Base-by-base conservation (phyloP, 2,797 vertebrate genomes). In the Bovichtus diacanthus region DNA sequence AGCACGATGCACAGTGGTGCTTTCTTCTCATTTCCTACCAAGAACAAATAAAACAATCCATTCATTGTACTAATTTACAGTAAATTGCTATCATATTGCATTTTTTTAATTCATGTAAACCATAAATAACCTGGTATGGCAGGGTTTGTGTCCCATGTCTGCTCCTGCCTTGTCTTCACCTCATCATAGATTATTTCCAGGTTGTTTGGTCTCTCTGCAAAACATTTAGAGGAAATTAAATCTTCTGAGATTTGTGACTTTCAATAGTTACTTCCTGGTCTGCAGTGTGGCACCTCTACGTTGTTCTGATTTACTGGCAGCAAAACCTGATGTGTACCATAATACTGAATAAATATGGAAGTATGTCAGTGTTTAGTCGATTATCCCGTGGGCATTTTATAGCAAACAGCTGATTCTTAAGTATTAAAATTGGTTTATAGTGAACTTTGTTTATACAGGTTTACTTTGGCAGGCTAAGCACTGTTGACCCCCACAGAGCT, bases 111-210 rank as follows among this genome's bases (percentile, higher is more conserved):
- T 1, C 0, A 27, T 6, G 12, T 21, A 11, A 58, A 59, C 1
- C 5, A 19, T 11, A 50, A 27, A 51, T n/a, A 13, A 90, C 87
- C 89, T 87, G 55, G 27, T 29, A 6, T 15, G 0, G 27, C 21
- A 25, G 19, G 43, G 6, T 19, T 6, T 27, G 25, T 6, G 0
- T 69, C 21, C 2, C 0, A 5, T 2, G 3, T 2, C n/a, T 21
- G 34, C 13, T 65, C 43, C 56, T 66, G 38, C 29, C 25, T 18
- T 0, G n/a, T 25, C 36, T 38, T 71, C 65, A 89, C 62, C 15
- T 89, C 64, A 0, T 83, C 88, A 7, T 91, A 91, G 61, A 91
- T 78, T 2, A 34, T 27, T 23, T 87, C 82, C 10, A 7, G 1
- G 0, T 68, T 4, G 0, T 43, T 41, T 15, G 31, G 15, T 23